phyloP scores from a whole-genome alignment of 2,888 invertebrate genomes.

The Frankliniella intonsa region DNA sequence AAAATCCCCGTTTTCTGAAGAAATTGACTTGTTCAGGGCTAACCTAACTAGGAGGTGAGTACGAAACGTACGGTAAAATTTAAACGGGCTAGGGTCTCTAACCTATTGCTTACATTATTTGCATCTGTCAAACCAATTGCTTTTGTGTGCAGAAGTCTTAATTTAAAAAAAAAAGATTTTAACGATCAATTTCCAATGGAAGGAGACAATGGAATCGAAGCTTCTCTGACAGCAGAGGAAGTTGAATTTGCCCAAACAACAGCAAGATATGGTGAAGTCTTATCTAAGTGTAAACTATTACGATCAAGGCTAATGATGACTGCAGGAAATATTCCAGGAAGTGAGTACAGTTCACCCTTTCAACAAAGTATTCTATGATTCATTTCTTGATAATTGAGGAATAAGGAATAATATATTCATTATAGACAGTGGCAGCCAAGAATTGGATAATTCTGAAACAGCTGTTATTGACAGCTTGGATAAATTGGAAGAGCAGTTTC shows the following conservation, averaged over 20 bases:
- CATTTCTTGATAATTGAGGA: background rate
- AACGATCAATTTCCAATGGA: background rate
- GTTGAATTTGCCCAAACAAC: background rate
- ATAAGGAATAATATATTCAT: too few relatives aligned
- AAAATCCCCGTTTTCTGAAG: too few relatives aligned
- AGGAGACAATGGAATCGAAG: background rate
- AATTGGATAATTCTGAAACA: background rate
- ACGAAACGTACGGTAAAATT: too few relatives aligned
- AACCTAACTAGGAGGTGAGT: too few relatives aligned
- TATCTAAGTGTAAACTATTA: background rate
- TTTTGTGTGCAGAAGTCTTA: too few relatives aligned
- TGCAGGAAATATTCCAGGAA: background rate
- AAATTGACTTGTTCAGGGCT: too few relatives aligned
- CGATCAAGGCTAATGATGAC: background rate
- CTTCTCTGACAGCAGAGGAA: background rate
- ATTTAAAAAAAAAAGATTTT: too few relatives aligned
- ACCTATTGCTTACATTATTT: too few relatives aligned
- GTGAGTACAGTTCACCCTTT: background rate
- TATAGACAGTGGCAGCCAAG: too few relatives aligned
- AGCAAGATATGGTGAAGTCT: conserved; percentile 1
- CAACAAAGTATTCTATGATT: background rate
- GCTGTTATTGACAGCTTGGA: background rate
- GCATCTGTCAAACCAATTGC: too few relatives aligned
- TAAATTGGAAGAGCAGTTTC: background rate
- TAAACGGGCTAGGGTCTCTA: too few relatives aligned